phyloP scores from a whole-genome alignment of 2,797 vertebrate species.

The Phrynocephalus guinanensis region DNA sequence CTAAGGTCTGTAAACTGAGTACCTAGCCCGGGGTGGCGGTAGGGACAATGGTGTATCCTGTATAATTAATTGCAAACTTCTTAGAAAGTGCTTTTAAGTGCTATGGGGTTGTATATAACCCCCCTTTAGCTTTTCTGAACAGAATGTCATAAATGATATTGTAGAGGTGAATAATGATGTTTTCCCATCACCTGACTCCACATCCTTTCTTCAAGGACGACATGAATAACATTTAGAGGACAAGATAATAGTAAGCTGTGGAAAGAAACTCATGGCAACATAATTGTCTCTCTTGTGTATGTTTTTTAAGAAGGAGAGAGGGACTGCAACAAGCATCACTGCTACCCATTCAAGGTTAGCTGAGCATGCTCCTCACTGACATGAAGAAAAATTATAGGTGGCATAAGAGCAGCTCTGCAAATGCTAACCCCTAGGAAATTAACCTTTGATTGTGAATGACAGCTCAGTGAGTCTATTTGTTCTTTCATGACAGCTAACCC shows the following conservation, averaged over 20 bases:
- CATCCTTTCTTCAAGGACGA: constrained; percentile 37
- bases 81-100: too few relatives aligned
- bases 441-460: constrained; percentile 36
- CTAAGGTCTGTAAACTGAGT: too few relatives aligned
- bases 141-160: not conserved
- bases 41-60: too few relatives aligned
- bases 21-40: too few relatives aligned
- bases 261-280: constrained; percentile 50
- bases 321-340: constrained; percentile 36
- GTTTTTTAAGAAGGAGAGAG: not conserved
- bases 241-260: constrained; percentile 52
- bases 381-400: constrained; percentile 34
- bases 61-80: too few relatives aligned
- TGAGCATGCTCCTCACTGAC: constrained; percentile 34
- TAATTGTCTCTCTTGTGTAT: constrained; percentile 24
- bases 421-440: constrained; percentile 44
- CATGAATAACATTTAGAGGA: constrained; percentile 61
- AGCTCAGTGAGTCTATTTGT: constrained; percentile 43
- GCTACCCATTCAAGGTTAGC: constrained; percentile 50
- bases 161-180: not conserved
- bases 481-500: constrained; percentile 40
- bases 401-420: constrained; percentile 54
- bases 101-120: too few relatives aligned
- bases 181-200: not conserved
- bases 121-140: too few relatives aligned